Base-by-base conservation (phyloP, 1,140 invertebrate genomes). In the Amyelois transitella region DNA sequence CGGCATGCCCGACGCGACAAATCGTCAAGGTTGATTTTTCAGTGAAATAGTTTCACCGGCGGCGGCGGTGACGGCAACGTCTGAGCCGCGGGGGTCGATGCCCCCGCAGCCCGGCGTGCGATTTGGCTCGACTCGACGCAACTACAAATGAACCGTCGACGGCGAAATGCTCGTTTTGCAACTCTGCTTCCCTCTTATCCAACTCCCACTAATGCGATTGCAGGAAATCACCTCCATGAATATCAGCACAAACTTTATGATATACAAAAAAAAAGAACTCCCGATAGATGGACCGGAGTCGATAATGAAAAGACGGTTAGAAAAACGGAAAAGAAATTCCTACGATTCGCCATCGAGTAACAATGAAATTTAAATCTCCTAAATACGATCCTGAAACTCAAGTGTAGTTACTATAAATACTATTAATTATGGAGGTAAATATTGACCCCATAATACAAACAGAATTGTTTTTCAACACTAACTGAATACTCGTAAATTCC, bases 21-120 rank as follows among this genome's bases (percentile, higher is more conserved):
- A 75, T 75, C 76, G 72, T 69, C 80, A 84, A 86, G 80, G 83
- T 79, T 85, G 80, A 87, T 80, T 87, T 85, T 87, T 85, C 84
- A 87, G 83, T 80, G 74, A 84, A 85, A 86, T 83, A 86, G 79
- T 86, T 83, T 83, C 77, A 80, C 69, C 69, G 75, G 63, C 68
- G 64, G 45, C 45, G 45, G 45, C 74, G 72, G 71, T 80, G 82
- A 75, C 77, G 79, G 76, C 75, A 73, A 70, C 62, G 77, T 77
- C 77, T 78, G 77, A 69, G 71, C 62, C 66, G 76, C 75, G 64
- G 71, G 67, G 80, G 81, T 81, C 80, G 68, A 75, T 73, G 80
- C 55, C 80, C 77, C 70, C 75, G 71, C 66, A 43, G 51, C 53
- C 54, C 55, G 72, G 69, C 74, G 77, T 75, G 72, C 77, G 71